Evolutionary conservation across 1,140 invertebrate genomes (phyloP), one percentile per base, ranked within the genome.

Genomic region (Drosophila kepulauana): DNA sequence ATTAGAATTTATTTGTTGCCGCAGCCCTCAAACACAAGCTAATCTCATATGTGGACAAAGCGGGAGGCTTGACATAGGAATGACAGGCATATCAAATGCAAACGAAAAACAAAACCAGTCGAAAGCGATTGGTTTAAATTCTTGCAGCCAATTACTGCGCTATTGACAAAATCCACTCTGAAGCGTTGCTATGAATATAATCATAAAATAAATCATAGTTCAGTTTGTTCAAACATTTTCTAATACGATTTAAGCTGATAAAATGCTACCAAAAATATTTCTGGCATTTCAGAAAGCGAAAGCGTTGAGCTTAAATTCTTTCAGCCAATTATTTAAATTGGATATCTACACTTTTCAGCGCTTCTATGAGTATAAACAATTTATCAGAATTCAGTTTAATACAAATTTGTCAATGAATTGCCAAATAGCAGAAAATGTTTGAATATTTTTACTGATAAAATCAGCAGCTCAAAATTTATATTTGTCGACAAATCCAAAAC

Each of bases 1-100:
- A 71, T 75, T 75, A 54, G 68, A 59, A 75, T 71, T 75, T 75
- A 62, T 71, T 71, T 48, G 61, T 10, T 35, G 45, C 45, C 58
- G 20, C 16, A 38, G 52, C 45, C n/a, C 15, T 5, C 30, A 25
- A 11, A 65, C 45, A 10, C 30, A 25, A 25, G 48, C 65, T 74
- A 69, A 74, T 74, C 71, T 56, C 33, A 7, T 74, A 41, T 62
- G 56, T 62, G 56, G 48, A 52, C 46, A 51, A 35, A 64, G 11
- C 30, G 7, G 33, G 54, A 30, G 20, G 48, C 43, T 33, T 59
- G 54, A 66, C 54, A 67, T 5, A 33, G 49, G 65, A 52, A 28
- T 62, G 71, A 74, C 71, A 74, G 65, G 49, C 57, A 3, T 48
- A 33, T 16, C 30, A 11, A 74, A 61, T 20, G 38, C 20, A 15